Evolutionary conservation across 2,797 vertebrate genomes (phyloP).

Genomic region (Onychomys leucogaster): DNA sequence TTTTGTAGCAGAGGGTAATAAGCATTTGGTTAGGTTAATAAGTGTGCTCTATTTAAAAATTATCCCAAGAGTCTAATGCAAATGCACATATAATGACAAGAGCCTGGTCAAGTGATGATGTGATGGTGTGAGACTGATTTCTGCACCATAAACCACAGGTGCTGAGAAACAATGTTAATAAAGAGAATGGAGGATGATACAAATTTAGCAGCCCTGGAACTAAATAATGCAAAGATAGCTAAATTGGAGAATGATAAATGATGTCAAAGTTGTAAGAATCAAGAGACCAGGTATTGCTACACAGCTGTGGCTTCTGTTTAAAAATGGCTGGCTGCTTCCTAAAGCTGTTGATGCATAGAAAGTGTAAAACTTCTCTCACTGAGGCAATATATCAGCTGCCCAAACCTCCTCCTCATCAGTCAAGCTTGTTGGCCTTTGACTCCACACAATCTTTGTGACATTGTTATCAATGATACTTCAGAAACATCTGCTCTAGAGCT

Average conservation of each 20-base stretch:
- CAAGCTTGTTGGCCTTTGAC: constrained; percentile 62
- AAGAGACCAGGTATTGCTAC: constrained; percentile 35
- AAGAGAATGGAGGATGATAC: constrained; percentile 22
- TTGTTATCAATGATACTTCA: constrained; percentile 58
- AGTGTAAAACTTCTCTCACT: not conserved
- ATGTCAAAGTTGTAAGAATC: constrained; percentile 5
- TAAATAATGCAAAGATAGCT: constrained; percentile 52
- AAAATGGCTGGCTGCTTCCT: constrained; percentile 63
- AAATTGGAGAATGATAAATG: constrained; percentile 53
- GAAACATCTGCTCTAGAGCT: constrained; percentile 35
- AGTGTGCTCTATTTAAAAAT: constrained; percentile 19
- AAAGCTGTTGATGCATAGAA: not conserved
- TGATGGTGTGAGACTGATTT: constrained; percentile 53
- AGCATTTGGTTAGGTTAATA: constrained; percentile 25
- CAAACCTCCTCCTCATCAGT: not conserved
- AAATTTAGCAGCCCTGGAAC: constrained; percentile 50
- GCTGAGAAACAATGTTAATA: constrained; percentile 65
- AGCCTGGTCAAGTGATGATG: constrained; percentile 15
- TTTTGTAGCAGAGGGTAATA: not conserved
- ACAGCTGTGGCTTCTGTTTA: constrained; percentile 66
- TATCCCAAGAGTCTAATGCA: not conserved
- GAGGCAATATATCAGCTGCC: constrained; percentile 40
- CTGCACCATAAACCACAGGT: constrained; percentile 65
- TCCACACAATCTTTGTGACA: constrained; percentile 13
- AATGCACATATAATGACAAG: not conserved